A percentile compares a stretch with the other conserved stretches of the same genome.
phyloP scores from a whole-genome alignment of 1,140 invertebrate species.

The Tigriopus japonicus region DNA sequence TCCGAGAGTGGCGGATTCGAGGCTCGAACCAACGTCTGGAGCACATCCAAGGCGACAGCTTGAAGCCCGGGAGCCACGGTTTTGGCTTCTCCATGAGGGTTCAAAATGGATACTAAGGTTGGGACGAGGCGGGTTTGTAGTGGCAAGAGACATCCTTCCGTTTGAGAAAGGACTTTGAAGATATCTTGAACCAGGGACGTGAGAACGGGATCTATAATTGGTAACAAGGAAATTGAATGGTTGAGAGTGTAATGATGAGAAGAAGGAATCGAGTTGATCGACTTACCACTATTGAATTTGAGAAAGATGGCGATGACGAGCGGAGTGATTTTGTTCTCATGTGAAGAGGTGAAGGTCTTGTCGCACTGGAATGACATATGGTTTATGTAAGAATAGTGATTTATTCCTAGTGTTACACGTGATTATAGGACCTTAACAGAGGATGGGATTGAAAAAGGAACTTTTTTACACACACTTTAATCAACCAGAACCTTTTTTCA shows the following conservation, averaged over 20 bases:
- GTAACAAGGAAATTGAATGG: no score
- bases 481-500: no score
- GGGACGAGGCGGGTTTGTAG: conserved; percentile 48
- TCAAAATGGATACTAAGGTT: conserved; percentile 45
- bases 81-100: conserved; percentile 21
- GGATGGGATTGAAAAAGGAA: no score
- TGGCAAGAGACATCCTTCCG: conserved; percentile 35
- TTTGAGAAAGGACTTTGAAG: conserved; percentile 43
- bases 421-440: no score
- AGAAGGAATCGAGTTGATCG: neutral
- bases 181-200: conserved; percentile 42
- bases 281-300: conserved; percentile 32
- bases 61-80: conserved; percentile 24
- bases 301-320: conserved; percentile 50
- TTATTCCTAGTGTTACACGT: no score
- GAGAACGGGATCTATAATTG: conserved; percentile 39
- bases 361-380: conserved; percentile 37
- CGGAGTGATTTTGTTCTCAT: conserved; percentile 44
- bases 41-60: conserved; percentile 39
- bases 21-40: conserved; percentile 36
- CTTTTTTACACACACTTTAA: no score
- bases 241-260: no score
- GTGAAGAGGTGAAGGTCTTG: conserved; percentile 40
- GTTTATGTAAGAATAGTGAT: no score
- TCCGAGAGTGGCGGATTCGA: conserved; percentile 36